These are phyloP conservation scores for Melanargia galathea DNA, from an alignment of 2,888 invertebrate genomes.

Conservation along the genomic window DNA sequence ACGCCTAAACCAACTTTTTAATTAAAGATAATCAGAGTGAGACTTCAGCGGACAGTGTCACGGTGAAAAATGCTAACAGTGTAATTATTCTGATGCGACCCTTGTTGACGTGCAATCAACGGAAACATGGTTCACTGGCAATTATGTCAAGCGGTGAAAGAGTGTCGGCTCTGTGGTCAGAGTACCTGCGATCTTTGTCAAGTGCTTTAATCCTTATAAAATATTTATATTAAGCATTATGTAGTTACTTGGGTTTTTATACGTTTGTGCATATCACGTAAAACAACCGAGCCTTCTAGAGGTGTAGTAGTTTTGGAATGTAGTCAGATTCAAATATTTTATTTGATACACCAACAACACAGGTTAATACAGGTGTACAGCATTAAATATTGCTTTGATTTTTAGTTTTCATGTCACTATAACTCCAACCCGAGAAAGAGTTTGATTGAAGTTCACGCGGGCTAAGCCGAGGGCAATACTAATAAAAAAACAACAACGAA, in stretches of 20 bases:
- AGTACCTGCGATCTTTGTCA: constrained; percentile 8
- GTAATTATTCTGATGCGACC: constrained; percentile 68
- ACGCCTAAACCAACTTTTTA: constrained; percentile 75
- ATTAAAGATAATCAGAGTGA: constrained; percentile 76
- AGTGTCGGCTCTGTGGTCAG: constrained; percentile 3
- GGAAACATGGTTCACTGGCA: constrained; percentile 73
- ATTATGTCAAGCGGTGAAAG: constrained; percentile 73
- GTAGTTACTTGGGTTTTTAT: no score
- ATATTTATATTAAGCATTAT: neutral
- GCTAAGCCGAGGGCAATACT: no score
- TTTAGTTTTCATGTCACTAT: no score
- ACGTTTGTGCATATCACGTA: neutral
- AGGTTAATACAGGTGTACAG: no score
- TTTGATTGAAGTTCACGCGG: no score
- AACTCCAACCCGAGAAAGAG: no score
- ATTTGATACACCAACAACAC: no score
- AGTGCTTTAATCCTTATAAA: constrained; percentile 3
- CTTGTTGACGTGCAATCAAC: constrained; percentile 61
- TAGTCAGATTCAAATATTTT: no score
- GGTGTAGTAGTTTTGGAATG: no score
- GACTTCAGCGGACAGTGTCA: constrained; percentile 70
- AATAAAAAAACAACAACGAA: neutral
- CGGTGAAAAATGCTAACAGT: constrained; percentile 64
- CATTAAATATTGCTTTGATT: no score
- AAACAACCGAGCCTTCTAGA: no score